Percentiles rank a stretch among this genome's conserved stretches.
Conservation (phyloP, 2,113 vertebrate species). For the Uropsilus gracilis region DNA sequence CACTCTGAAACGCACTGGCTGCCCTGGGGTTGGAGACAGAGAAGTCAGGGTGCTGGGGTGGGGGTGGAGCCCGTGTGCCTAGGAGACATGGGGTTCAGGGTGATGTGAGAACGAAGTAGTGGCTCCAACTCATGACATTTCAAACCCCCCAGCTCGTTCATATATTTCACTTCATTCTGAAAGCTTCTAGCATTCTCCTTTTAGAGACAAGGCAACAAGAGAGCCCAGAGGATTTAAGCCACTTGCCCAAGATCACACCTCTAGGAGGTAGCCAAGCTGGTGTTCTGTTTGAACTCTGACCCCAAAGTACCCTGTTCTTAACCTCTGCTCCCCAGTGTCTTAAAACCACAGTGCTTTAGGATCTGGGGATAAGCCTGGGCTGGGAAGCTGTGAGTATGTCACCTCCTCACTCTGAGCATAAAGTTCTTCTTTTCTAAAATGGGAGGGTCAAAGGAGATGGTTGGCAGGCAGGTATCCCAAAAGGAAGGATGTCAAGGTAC, state of each 20-base stretch:
- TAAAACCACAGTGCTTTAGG: not conserved
- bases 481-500: not conserved
- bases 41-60: accelerated
- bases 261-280: not conserved
- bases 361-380: not conserved
- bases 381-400: not conserved
- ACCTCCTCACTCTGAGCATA: not conserved
- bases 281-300: not conserved
- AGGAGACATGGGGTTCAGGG: not conserved
- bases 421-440: not conserved
- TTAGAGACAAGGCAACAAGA: not conserved
- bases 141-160: not conserved
- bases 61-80: not conserved
- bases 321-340: not conserved
- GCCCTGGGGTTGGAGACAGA: not conserved
- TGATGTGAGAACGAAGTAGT: not conserved
- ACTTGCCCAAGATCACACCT: not conserved
- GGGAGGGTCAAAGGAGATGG: not conserved
- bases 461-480: not conserved
- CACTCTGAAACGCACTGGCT: not conserved
- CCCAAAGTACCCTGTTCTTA: not conserved
- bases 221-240: not conserved
- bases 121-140: not conserved
- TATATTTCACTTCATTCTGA: not conserved
- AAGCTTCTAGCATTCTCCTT: not conserved